A percentile compares a stretch with the other conserved stretches of the same genome.
These are phyloP conservation scores for Caradrina clavipalpis DNA, from an alignment of 2,888 invertebrate genomes.

Conservation along the genomic window DNA sequence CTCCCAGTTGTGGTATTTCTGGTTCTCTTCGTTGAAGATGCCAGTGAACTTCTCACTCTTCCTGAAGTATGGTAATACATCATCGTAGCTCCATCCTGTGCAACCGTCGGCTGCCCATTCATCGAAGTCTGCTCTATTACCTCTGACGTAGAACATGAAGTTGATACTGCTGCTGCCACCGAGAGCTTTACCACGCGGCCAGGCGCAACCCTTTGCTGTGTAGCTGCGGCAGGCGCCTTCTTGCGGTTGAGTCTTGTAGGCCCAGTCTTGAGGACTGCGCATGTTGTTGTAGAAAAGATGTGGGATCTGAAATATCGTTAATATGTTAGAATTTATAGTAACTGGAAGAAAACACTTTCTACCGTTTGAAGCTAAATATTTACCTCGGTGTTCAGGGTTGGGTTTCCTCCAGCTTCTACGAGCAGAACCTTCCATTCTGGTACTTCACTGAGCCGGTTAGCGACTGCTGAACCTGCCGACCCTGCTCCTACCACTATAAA, in stretches of 20 bases:
- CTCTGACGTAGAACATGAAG: conserved; percentile 92
- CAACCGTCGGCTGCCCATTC: conserved; percentile 90
- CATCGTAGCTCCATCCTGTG: conserved; percentile 93
- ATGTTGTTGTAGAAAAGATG: conserved; percentile 74
- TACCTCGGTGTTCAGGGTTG: conserved; percentile 90
- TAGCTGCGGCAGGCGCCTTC: conserved; percentile 81
- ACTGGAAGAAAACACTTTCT: not conserved
- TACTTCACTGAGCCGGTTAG: conserved; percentile 91
- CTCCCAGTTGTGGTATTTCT: conserved; percentile 83
- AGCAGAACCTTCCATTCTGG: conserved; percentile 91
- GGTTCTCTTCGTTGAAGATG: conserved; percentile 87
- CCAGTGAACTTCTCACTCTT: conserved; percentile 85
- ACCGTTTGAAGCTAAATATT: conserved; percentile 1
- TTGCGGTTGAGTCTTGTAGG: conserved; percentile 86
- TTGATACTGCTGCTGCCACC: conserved; percentile 92
- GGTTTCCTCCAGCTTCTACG: conserved; percentile 92
- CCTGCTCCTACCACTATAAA: conserved; percentile 92
- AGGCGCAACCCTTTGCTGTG: conserved; percentile 79
- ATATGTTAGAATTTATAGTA: not conserved
- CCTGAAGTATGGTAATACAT: conserved; percentile 93
- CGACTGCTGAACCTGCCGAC: conserved; percentile 92
- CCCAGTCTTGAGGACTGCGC: conserved; percentile 86
- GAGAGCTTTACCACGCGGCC: conserved; percentile 92
- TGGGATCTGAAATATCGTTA: conserved; percentile 61
- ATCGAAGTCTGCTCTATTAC: conserved; percentile 89